Evolutionary conservation across 2,888 invertebrate species (phyloP).

Genomic region (Sarcophaga caerulescens): DNA sequence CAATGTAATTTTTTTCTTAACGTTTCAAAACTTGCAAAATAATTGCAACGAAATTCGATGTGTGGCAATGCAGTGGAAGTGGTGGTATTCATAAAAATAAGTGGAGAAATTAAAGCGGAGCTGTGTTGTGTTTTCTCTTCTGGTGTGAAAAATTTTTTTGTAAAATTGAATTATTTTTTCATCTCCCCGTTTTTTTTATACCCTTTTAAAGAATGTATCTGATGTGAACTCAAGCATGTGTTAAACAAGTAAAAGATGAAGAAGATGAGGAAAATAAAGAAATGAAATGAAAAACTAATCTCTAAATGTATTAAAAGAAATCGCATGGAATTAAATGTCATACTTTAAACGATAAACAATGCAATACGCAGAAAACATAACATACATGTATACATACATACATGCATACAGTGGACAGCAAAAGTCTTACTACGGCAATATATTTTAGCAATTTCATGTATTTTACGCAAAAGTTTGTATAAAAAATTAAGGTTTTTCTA

Average conservation of each 20-base stretch:
- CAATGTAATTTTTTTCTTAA: not conserved
- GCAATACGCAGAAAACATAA: conserved; percentile 18
- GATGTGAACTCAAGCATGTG: conserved; percentile 52
- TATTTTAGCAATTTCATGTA: no score
- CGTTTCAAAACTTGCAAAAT: conserved; percentile 43
- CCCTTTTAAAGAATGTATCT: conserved; percentile 20
- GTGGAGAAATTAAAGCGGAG: not conserved
- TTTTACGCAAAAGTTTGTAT: no score
- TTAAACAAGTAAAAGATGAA: conserved; percentile 13
- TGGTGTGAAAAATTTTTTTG: not conserved
- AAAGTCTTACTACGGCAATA: no score
- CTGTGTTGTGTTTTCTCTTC: not conserved
- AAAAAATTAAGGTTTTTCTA: no score
- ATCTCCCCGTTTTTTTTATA: not conserved
- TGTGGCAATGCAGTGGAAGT: not conserved
- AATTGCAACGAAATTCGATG: conserved; percentile 23
- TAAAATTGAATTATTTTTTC: not conserved
- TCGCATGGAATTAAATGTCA: conserved; percentile 61
- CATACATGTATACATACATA: not conserved
- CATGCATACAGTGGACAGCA: no score
- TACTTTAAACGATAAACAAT: conserved; percentile 55
- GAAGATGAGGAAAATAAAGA: no score
- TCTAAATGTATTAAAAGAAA: conserved; percentile 58
- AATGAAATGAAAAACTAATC: conserved; percentile 11
- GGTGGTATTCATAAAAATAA: not conserved